phyloP scores from a whole-genome alignment of 37 sponge, comb jelly and placozoan species.

The Ephydatia muelleri region DNA sequence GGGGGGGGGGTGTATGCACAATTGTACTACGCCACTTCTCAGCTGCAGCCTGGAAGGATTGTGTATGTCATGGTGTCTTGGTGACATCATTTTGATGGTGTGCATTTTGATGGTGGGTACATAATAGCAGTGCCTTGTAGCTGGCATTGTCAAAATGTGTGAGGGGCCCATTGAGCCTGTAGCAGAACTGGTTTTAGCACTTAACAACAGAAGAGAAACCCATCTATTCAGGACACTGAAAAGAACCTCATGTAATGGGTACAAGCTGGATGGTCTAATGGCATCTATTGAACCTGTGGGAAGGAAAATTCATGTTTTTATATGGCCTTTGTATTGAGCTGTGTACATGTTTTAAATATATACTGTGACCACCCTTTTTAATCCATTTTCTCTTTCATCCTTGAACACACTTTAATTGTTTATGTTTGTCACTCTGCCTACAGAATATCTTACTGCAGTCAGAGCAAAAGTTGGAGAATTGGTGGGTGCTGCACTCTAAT shows the following conservation, averaged over 20 bases:
- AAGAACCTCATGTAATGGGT: not conserved
- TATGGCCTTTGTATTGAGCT: not conserved
- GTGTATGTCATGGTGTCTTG: not conserved
- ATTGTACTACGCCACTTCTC: not conserved
- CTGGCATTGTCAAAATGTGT: not conserved
- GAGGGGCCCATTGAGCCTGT: not conserved
- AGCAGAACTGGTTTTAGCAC: not conserved
- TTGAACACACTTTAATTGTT: conserved; percentile 30
- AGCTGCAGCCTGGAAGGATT: not conserved
- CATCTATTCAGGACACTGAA: not conserved
- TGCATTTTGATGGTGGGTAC: not conserved
- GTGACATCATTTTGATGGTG: not conserved
- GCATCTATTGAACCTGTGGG: not conserved
- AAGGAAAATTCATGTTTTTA: conserved; percentile 32
- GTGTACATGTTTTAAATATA: not conserved
- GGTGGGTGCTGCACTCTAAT: conserved; percentile 55
- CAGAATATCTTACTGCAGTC: conserved; percentile 80
- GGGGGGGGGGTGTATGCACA: not conserved
- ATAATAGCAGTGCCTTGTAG: not conserved
- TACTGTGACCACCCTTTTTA: not conserved
- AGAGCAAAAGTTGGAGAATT: conserved; percentile 76
- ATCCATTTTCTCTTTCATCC: conserved; percentile 14
- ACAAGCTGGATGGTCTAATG: not conserved
- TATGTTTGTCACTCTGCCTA: conserved; percentile 20
- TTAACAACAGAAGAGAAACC: not conserved